Evolutionary conservation across 2,888 invertebrate genomes (phyloP), one percentile per base, ranked within the genome.

Genomic region (Tuta absoluta): DNA sequence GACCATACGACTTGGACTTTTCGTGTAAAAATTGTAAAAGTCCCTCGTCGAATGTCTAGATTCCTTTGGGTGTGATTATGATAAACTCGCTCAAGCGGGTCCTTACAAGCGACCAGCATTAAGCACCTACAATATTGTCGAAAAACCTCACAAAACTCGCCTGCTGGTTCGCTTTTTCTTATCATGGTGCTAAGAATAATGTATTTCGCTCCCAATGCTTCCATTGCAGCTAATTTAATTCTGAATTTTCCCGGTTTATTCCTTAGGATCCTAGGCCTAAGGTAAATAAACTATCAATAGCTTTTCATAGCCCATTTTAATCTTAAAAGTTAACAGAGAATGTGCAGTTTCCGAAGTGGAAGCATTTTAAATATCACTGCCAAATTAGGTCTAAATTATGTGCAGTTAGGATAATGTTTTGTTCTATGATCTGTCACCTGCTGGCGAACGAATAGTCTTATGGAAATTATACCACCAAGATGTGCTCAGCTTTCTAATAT

Each of bases 101-200:
- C 37, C 21, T 11, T 49, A n/a, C 33, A 1, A 58, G 65, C 65
- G 60, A 33, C 65, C 65, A 65, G 65, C 56, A 49, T 41, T 2
- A 37, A 58, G 58, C 58, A 58, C 58, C 58, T 56, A 5, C n/a
- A n/a, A 17, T 53, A 53, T 24, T 14, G 12, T 53, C 23, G 23
- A 51, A 53, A 28, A 56, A 56, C 56, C 11, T 24, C 21, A 53
- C 21, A 53, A 14, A 23, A 61, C 62, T 62, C 23, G n/a, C 17
- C 8, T 33, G 49, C 66, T 66, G 65, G 66, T 64, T 65, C 60
- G 66, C 65, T 65, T 63, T 65, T 62, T 65, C 61, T 66, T 37
- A 21, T 21, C 14, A 21, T 60, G 64, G 64, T 65, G 65, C 48
- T 59, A 14, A 21, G 12, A 49, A 51, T n/a, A 38, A 41, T 8